Evolutionary conservation across 1,140 invertebrate species (phyloP).

Genomic region (Heliconius hermathena): DNA sequence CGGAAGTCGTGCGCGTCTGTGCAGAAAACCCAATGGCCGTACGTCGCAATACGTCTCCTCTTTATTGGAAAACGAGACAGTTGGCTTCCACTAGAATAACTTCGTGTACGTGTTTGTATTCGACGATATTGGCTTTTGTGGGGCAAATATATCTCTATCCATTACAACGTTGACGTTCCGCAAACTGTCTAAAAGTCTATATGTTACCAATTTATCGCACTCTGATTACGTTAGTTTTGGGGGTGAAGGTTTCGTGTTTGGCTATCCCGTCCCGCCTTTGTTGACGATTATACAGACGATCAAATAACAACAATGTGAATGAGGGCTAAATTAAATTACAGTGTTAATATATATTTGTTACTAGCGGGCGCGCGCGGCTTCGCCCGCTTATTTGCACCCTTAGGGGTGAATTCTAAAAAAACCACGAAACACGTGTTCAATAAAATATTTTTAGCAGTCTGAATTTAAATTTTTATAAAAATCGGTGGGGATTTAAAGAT

Average conservation of each 20-base stretch:
- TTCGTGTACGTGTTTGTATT: constrained; percentile 62
- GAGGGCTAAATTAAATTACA: not conserved
- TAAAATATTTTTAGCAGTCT: no score
- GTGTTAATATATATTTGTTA: not conserved
- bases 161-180: constrained; percentile 39
- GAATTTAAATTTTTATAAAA: no score
- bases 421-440: no score
- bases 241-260: constrained; percentile 6
- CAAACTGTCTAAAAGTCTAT: constrained; percentile 25
- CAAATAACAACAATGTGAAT: not conserved
- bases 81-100: constrained; percentile 66
- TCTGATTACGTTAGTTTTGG: constrained; percentile 16
- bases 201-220: constrained; percentile 20
- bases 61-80: constrained; percentile 78
- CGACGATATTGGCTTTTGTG: constrained; percentile 65
- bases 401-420: no score
- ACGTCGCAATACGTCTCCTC: constrained; percentile 69
- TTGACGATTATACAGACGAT: not conserved
- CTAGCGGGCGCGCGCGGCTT: no score
- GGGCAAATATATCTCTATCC: constrained; percentile 58
- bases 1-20: constrained; percentile 55
- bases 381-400: no score
- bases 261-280: not conserved
- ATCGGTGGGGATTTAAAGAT: no score
- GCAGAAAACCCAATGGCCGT: constrained; percentile 74